Conservation (phyloP, 2,888 invertebrate genomes). For the Eucera pruinosa region DNA sequence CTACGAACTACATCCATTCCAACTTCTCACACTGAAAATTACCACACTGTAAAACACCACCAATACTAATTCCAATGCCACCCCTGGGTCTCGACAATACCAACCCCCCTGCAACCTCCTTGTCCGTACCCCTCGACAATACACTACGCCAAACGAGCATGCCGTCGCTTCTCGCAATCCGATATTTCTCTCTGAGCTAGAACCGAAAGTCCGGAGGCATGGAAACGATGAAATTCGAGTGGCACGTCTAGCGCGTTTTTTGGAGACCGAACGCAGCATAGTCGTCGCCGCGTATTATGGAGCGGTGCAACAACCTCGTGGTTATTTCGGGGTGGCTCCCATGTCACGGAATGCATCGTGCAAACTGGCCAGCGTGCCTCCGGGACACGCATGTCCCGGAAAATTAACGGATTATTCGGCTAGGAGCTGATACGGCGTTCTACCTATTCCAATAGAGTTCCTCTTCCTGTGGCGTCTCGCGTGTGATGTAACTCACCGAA, state of each 20-base stretch:
- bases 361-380: conserved; percentile 56
- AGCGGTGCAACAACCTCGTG: conserved; percentile 82
- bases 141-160: neutral
- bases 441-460: conserved; percentile 3
- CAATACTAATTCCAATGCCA: neutral
- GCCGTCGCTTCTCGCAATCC: neutral
- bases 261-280: conserved; percentile 29
- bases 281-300: conserved; percentile 62
- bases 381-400: conserved; percentile 64
- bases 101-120: no score
- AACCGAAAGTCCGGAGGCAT: conserved; percentile 1
- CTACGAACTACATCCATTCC: neutral
- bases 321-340: conserved; percentile 81
- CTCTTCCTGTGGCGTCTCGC: neutral
- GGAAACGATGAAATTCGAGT: conserved; percentile 33
- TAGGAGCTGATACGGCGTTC: no score
- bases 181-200: neutral
- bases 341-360: conserved; percentile 79
- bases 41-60: neutral
- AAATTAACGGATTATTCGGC: conserved; percentile 69
- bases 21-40: conserved; percentile 9
- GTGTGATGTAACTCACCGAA: conserved; percentile 17
- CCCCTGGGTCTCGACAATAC: conserved; percentile 6
- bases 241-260: conserved; percentile 51
- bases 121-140: conserved; percentile 18